A percentile compares a stretch with the other conserved stretches of the same genome.
Conservation (phyloP, 2,797 vertebrate species). For the Acipenser ruthenus region DNA sequence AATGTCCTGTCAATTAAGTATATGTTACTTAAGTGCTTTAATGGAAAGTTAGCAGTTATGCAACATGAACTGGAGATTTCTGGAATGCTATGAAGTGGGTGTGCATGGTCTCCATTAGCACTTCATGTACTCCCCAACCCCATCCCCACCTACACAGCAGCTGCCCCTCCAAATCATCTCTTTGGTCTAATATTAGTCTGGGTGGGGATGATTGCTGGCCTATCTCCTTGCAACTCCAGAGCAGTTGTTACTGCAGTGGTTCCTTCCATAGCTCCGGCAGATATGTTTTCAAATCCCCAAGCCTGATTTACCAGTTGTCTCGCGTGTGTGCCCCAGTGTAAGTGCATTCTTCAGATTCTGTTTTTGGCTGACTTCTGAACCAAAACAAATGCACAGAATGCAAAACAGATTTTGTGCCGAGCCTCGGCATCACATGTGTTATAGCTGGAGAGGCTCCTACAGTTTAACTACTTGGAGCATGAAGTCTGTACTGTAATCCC, state of each 20-base stretch:
- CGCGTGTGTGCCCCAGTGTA: constrained; percentile 35
- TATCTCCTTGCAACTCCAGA: constrained; percentile 41
- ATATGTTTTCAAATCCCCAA: constrained; percentile 24
- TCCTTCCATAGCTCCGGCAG: constrained; percentile 21
- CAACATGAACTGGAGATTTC: no score
- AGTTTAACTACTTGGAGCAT: background rate
- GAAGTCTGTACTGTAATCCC: no score
- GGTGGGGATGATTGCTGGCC: constrained; percentile 40
- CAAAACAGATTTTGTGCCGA: constrained; percentile 51
- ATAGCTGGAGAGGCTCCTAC: background rate
- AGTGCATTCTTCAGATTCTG: constrained; percentile 61
- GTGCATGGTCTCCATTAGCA: no score
- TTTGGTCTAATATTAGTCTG: constrained; percentile 56
- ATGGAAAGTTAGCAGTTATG: no score
- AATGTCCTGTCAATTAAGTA: no score
- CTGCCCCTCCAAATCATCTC: constrained; percentile 22
- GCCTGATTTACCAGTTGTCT: constrained; percentile 56
- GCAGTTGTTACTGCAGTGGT: constrained; percentile 41
- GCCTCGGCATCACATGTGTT: background rate
- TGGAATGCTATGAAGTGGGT: no score
- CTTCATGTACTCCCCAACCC: no score
- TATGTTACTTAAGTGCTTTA: no score
- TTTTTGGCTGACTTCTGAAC: constrained; percentile 48
- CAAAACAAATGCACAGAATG: constrained; percentile 49
- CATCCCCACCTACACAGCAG: no score